Conservation (phyloP, 2,113 vertebrate genomes). For the Pithys albifrons region DNA sequence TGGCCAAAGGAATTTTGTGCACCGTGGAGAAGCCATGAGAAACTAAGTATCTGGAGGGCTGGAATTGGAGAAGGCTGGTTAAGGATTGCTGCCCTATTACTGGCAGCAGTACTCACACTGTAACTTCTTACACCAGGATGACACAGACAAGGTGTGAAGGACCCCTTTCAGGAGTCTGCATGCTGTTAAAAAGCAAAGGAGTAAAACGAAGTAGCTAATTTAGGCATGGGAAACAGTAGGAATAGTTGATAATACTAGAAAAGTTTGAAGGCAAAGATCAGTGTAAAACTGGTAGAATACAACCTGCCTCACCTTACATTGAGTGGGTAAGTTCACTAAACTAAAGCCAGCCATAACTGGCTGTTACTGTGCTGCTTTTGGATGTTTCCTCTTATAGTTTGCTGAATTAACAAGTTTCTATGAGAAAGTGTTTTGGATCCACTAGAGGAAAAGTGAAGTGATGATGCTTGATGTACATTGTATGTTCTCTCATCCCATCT, state of each 20-base stretch:
- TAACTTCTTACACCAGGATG: fast-evolving
- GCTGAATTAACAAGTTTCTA: neutral
- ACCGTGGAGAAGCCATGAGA: neutral
- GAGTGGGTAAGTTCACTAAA: neutral
- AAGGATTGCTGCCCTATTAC: fast-evolving
- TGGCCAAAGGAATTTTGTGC: neutral
- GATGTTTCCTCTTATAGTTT: neutral
- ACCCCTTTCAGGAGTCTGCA: neutral
- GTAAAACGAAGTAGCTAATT: neutral
- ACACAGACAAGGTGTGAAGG: fast-evolving
- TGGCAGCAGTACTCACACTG: fast-evolving
- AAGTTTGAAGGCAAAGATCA: neutral
- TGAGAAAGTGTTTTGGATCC: neutral
- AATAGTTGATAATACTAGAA: neutral
- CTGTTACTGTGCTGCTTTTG: neutral
- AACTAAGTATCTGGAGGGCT: neutral
- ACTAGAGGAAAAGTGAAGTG: neutral
- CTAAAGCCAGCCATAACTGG: neutral
- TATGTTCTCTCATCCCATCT: neutral
- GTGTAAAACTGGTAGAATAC: neutral
- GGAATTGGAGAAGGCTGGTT: fast-evolving
- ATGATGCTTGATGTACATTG: neutral
- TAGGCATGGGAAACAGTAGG: neutral
- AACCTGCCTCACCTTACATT: neutral
- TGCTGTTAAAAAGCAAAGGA: neutral